Conservation (phyloP, 2,113 vertebrate species). For the Indicator indicator region DNA sequence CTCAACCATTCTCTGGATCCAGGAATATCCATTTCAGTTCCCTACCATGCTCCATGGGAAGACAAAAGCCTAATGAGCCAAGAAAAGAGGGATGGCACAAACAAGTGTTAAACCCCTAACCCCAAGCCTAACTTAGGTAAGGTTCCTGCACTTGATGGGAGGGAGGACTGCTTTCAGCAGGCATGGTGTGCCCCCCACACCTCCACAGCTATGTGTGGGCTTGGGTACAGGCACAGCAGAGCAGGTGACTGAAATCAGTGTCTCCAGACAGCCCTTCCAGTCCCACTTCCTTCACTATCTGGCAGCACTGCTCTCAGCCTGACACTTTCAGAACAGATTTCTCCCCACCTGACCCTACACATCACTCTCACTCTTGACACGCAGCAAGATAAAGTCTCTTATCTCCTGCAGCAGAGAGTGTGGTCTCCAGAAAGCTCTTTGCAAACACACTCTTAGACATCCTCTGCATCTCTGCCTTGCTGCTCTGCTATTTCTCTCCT, state of each 20-base stretch:
- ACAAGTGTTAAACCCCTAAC: no score
- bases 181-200: neutral
- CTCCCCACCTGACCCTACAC: neutral
- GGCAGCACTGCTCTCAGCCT: neutral
- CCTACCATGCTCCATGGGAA: no score
- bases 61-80: no score
- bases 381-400: neutral
- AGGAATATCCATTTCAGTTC: no score
- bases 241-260: neutral
- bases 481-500: neutral
- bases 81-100: no score
- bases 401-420: neutral
- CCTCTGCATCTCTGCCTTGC: neutral
- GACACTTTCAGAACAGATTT: neutral
- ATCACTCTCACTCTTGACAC: neutral
- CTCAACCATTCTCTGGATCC: no score
- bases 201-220: accelerated
- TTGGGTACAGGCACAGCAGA: neutral
- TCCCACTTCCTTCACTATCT: neutral
- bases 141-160: neutral
- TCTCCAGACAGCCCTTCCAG: neutral
- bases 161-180: neutral
- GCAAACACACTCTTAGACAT: neutral
- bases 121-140: neutral
- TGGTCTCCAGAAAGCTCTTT: neutral